These are phyloP conservation scores for Gryllus bimaculatus DNA, from an alignment of 1,140 invertebrate genomes.

Conservation along the genomic window DNA sequence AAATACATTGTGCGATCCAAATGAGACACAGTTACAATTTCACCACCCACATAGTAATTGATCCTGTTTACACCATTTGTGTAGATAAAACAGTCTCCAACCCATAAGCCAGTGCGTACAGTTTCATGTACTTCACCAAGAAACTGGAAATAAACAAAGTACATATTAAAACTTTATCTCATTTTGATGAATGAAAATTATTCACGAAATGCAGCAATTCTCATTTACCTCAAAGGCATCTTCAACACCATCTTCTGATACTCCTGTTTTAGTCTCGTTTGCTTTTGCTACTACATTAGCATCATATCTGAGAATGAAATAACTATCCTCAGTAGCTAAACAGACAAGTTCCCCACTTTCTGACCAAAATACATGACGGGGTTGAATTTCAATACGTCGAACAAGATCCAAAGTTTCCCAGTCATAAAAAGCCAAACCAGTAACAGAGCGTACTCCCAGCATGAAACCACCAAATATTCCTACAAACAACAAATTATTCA, in stretches of 20 bases:
- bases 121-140: conserved; percentile 81
- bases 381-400: conserved; percentile 90
- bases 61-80: conserved; percentile 95
- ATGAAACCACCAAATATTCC: conserved; percentile 93
- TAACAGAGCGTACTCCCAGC: conserved; percentile 87
- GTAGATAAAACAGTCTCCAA: conserved; percentile 99
- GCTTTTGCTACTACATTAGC: conserved; percentile 59
- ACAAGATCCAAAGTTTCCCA: conserved; percentile 92
- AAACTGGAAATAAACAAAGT: conserved; percentile 43
- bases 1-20: conserved; percentile 70
- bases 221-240: conserved; percentile 82
- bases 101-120: conserved; percentile 95
- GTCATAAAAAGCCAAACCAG: conserved; percentile 91
- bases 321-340: conserved; percentile 90
- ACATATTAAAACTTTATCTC: not conserved
- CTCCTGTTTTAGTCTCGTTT: conserved; percentile 57
- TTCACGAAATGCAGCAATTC: too few species aligned
- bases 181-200: too few species aligned
- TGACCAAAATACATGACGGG: conserved; percentile 92
- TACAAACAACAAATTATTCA: conserved; percentile 30
- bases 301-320: conserved; percentile 90
- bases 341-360: conserved; percentile 92
- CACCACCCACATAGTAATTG: conserved; percentile 98
- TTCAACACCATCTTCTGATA: conserved; percentile 92
- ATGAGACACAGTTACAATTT: conserved; percentile 96